Percentiles rank a stretch among this genome's conserved stretches.
Conservation (phyloP, 2,113 vertebrate species). For the Indicator indicator region DNA sequence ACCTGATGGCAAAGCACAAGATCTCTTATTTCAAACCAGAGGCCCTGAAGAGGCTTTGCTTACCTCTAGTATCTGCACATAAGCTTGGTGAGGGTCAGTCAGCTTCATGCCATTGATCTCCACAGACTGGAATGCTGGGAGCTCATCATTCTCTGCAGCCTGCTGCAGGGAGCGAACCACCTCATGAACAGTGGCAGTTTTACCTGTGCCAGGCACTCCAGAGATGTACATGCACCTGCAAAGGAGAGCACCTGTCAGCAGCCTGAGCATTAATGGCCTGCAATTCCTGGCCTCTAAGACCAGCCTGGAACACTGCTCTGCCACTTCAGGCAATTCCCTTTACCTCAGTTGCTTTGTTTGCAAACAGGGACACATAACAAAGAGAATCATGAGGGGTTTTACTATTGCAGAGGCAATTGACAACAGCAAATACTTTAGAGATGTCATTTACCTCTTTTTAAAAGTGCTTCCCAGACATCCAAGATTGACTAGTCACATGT, state of each 20-base stretch:
- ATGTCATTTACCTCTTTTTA: not conserved
- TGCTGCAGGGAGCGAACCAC: constrained; percentile 87
- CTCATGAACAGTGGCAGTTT: constrained; percentile 94
- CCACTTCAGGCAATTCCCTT: not conserved
- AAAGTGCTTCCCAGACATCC: not conserved
- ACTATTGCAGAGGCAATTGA: not conserved
- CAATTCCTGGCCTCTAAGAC: not conserved
- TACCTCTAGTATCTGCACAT: constrained; percentile 94
- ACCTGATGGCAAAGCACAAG: not conserved
- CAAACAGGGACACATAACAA: not conserved
- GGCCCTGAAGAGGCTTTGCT: not conserved
- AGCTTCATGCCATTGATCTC: constrained; percentile 99
- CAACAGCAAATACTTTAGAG: not conserved
- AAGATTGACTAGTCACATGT: not conserved
- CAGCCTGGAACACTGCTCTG: not conserved
- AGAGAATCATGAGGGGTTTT: not conserved
- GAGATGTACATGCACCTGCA: constrained; percentile 97
- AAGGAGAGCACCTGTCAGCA: not conserved
- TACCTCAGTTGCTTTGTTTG: not conserved
- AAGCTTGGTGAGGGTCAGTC: constrained; percentile 96
- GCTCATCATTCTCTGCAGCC: constrained; percentile 80
- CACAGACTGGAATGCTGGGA: constrained; percentile 85
- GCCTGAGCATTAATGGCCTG: not conserved
- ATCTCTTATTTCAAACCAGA: not conserved
- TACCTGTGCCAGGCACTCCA: constrained; percentile 96